Conservation (phyloP, 2,797 vertebrate genomes). For the Uromys caudimaculatus region DNA sequence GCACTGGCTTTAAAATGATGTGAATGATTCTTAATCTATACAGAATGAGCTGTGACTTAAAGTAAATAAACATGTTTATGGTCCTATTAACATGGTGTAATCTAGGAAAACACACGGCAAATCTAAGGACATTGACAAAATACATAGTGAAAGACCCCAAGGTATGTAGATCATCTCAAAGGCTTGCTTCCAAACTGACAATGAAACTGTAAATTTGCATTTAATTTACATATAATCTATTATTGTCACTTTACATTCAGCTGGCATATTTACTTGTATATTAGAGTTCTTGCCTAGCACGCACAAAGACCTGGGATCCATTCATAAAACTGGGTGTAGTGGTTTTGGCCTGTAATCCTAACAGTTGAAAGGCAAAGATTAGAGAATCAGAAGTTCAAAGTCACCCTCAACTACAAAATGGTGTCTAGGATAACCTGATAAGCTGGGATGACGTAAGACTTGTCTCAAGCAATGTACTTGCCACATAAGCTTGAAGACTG, state of each 20-base stretch:
- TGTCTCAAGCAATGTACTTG: not conserved
- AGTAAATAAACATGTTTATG: not conserved
- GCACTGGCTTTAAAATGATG: not conserved
- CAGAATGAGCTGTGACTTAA: not conserved
- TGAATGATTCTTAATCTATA: constrained; percentile 20
- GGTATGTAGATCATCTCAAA: not conserved
- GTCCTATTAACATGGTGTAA: not conserved
- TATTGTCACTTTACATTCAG: constrained; percentile 24
- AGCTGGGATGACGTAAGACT: not conserved
- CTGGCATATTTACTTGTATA: not conserved
- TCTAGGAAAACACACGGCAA: constrained; percentile 12
- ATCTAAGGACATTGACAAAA: not conserved
- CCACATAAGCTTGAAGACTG: not conserved
- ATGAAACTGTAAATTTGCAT: constrained; percentile 8
- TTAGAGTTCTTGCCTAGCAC: not conserved
- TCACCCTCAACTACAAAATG: not conserved
- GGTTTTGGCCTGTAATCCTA: not conserved
- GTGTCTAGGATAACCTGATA: not conserved
- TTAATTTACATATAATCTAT: constrained; percentile 42
- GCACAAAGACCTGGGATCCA: not conserved
- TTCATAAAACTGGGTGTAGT: not conserved
- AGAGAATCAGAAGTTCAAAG: not conserved
- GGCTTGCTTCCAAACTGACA: constrained; percentile 33
- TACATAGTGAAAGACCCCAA: not conserved
- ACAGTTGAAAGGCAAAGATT: not conserved